Percentiles rank a stretch among this genome's conserved stretches.
phyloP scores from a whole-genome alignment of 2,888 invertebrate species.

The Lasioglossum marginatum region DNA sequence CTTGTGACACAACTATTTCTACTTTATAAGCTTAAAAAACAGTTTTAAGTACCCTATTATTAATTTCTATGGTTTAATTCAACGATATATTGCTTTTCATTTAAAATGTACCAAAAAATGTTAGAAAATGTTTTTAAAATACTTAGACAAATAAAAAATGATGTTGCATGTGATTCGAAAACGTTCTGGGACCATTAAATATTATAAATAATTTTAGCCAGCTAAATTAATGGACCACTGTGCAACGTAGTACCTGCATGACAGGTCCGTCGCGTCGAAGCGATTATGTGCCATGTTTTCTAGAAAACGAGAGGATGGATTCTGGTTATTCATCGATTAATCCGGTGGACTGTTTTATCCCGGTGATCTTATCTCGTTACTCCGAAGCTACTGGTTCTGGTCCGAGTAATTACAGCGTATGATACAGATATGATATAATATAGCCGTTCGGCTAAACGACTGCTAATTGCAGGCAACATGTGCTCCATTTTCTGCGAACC shows the following conservation, averaged over 20 bases:
- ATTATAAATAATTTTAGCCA: too few relatives aligned
- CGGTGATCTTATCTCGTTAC: not conserved
- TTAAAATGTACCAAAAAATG: too few relatives aligned
- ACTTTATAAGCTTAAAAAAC: too few relatives aligned
- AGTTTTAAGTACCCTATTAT: too few relatives aligned
- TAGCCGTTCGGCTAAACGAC: not conserved
- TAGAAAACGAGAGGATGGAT: not conserved
- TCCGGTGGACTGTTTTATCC: not conserved
- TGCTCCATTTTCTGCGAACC: not conserved
- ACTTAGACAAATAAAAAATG: too few relatives aligned
- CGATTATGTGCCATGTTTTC: not conserved
- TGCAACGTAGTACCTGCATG: not conserved
- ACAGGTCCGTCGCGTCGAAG: not conserved
- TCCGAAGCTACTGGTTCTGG: not conserved
- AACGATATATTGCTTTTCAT: too few relatives aligned
- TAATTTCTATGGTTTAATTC: too few relatives aligned
- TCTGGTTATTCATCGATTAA: not conserved
- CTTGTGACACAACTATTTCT: too few relatives aligned
- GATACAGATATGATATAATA: slow-evolving; percentile 5
- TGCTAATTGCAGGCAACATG: not conserved
- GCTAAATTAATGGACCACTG: too few relatives aligned
- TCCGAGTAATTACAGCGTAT: not conserved
- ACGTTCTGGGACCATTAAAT: too few relatives aligned
- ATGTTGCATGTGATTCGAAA: too few relatives aligned
- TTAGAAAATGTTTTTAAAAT: too few relatives aligned